These are phyloP conservation scores for Coreius guichenoti DNA, from an alignment of 2,797 vertebrate species.

Conservation along the genomic window DNA sequence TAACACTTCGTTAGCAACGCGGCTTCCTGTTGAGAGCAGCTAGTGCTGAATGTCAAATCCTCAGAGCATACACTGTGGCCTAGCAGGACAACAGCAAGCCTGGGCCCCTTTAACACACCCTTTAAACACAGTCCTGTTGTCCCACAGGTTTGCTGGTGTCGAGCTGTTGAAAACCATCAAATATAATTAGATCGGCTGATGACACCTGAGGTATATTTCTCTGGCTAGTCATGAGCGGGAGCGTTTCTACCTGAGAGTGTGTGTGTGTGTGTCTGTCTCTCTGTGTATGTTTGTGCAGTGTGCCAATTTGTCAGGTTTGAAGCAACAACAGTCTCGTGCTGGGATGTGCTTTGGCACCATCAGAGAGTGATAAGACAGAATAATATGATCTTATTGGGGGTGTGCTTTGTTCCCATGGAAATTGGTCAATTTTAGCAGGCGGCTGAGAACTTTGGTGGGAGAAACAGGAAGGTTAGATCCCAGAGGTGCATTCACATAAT, in stretches of 20 bases:
- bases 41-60: conserved; percentile 86
- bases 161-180: conserved; percentile 44
- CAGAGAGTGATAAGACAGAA: conserved; percentile 88
- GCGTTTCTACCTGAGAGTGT: conserved; percentile 46
- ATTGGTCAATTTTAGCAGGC: conserved; percentile 84
- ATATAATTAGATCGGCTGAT: conserved; percentile 51
- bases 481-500: conserved; percentile 83
- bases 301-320: conserved; percentile 85
- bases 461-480: conserved; percentile 79
- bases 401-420: conserved; percentile 88
- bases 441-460: conserved; percentile 77
- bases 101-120: conserved; percentile 62
- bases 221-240: conserved; percentile 35
- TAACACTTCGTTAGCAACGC: conserved; percentile 98
- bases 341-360: conserved; percentile 91
- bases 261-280: conserved; percentile 60
- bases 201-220: conserved; percentile 50
- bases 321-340: conserved; percentile 85
- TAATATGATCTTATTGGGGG: conserved; percentile 88
- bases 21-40: conserved; percentile 96
- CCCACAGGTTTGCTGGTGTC: conserved; percentile 35
- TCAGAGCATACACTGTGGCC: conserved; percentile 79
- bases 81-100: conserved; percentile 72
- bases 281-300: conserved; percentile 69
- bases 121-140: conserved; percentile 29